Evolutionary conservation across 2,888 invertebrate genomes (phyloP).

Genomic region (Callimorpha dominula): DNA sequence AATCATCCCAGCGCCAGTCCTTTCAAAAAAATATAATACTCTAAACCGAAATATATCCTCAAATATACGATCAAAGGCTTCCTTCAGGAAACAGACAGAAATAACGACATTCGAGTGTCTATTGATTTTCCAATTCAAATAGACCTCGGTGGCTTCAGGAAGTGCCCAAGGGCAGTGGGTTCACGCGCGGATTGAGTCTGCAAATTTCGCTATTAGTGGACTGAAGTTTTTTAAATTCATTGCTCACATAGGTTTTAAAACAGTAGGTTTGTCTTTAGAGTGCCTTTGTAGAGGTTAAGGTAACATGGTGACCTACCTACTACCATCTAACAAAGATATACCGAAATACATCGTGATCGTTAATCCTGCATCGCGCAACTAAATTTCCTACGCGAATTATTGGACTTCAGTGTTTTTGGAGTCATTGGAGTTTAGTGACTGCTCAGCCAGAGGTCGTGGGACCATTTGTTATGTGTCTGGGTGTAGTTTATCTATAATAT

Average conservation of each 20-base stretch:
- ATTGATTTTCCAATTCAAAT: slow-evolving; percentile 45
- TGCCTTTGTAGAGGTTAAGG: too few relatives aligned
- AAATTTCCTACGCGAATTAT: too few relatives aligned
- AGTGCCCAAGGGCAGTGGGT: slow-evolving; percentile 36
- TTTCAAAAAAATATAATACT: slow-evolving; percentile 11
- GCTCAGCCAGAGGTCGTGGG: too few relatives aligned
- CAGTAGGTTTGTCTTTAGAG: neutral
- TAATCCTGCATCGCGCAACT: too few relatives aligned
- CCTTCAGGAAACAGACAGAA: slow-evolving; percentile 34
- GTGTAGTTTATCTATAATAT: too few relatives aligned
- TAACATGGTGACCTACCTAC: too few relatives aligned
- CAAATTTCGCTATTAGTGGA: slow-evolving; percentile 20
- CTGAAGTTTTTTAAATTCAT: slow-evolving; percentile 32
- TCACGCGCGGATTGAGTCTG: slow-evolving; percentile 36
- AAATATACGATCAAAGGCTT: slow-evolving; percentile 17
- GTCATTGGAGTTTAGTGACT: too few relatives aligned
- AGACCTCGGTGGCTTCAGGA: slow-evolving; percentile 19
- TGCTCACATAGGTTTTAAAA: neutral
- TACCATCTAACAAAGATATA: too few relatives aligned
- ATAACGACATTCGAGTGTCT: slow-evolving; percentile 30
- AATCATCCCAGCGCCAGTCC: neutral
- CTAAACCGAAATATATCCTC: slow-evolving; percentile 17
- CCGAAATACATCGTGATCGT: too few relatives aligned
- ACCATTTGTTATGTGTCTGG: too few relatives aligned
- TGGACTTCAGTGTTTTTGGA: too few relatives aligned